Evolutionary conservation across 2,113 vertebrate species (phyloP).

Genomic region (Orycteropus afer): DNA sequence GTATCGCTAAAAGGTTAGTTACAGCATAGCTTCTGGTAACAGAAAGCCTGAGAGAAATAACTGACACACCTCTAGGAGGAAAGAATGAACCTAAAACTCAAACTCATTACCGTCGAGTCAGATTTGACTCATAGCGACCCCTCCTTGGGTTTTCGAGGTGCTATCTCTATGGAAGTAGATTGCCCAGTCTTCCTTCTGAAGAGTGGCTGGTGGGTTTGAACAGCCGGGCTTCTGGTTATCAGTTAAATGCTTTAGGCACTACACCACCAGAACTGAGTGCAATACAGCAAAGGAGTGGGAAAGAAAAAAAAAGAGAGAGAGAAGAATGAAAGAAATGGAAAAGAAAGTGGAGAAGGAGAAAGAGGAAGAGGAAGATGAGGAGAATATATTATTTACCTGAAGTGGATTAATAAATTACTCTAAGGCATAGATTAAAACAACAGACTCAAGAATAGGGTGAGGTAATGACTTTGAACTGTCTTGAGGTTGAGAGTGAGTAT

Average conservation of each 20-base stretch:
- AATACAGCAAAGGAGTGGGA: not conserved
- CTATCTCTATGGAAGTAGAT: too few species aligned
- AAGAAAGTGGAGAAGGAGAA: not conserved
- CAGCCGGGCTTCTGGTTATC: too few species aligned
- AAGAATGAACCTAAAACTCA: not conserved
- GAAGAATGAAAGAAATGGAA: accelerated
- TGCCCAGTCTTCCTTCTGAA: too few species aligned
- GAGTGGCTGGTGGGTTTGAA: too few species aligned
- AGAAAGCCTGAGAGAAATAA: slow-evolving; percentile 13
- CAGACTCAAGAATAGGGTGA: not conserved
- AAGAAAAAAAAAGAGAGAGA: not conserved
- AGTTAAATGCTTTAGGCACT: too few species aligned
- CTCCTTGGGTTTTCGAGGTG: too few species aligned
- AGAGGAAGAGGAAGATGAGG: not conserved
- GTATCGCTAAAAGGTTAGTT: slow-evolving; percentile 46
- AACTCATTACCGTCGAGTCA: too few species aligned
- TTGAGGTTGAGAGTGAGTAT: not conserved
- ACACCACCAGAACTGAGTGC: too few species aligned
- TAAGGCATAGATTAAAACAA: not conserved
- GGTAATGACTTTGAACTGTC: not conserved
- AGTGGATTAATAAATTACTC: not conserved
- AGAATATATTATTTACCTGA: not conserved
- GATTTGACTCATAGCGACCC: too few species aligned
- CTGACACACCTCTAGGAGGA: not conserved
- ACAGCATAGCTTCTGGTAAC: slow-evolving; percentile 50